Base-by-base conservation (phyloP, 2,888 invertebrate genomes). In the Epistrophella euchroma region DNA sequence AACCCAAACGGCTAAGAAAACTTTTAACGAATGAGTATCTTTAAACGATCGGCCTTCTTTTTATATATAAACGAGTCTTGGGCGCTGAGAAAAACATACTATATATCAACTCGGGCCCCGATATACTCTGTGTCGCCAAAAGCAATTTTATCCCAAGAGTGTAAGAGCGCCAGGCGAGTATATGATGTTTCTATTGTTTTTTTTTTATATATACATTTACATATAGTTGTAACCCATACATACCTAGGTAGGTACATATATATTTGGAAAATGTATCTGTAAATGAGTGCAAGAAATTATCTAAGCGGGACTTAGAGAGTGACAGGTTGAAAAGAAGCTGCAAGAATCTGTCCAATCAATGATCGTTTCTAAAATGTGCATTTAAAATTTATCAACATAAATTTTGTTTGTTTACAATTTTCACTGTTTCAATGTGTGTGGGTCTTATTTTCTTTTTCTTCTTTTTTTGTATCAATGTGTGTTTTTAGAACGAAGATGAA, bases 1-100 rank as follows among this genome's bases (percentile, higher is more conserved):
- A 75, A 77, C 85, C 87, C 87, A 89, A 88, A 89, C 89, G 90
- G 89, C 88, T 89, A 88, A 88, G 88, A 90, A 88, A 89, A 90
- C 89, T 89, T 88, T 89, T 89, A 89, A 88, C 86, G 88, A 90
- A 77, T 83, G 78, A 85, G 58, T 74, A 77, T 77, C 72, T 75
- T 76, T n/a, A 40, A 60, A 60, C 60, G 70, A 77, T 88, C 77
- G 74, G 56, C 66, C 56, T 77, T 77, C 82, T 84, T 73, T 88
- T 88, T 88, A 87, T 87, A 87, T 83, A 56, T 73, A 73, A 62
- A 77, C 60, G 47, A 70, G 60, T n/a, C 55, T 50, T 76, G 77
- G 56, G 55, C 32, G 81, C 28, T 66, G 76, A 78, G 77, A 74
- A 81, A 82, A 86, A 82, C 71, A 82, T 71, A 82, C 77, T 81